Conservation (phyloP, 2,888 invertebrate genomes). For the Tachina fera region DNA sequence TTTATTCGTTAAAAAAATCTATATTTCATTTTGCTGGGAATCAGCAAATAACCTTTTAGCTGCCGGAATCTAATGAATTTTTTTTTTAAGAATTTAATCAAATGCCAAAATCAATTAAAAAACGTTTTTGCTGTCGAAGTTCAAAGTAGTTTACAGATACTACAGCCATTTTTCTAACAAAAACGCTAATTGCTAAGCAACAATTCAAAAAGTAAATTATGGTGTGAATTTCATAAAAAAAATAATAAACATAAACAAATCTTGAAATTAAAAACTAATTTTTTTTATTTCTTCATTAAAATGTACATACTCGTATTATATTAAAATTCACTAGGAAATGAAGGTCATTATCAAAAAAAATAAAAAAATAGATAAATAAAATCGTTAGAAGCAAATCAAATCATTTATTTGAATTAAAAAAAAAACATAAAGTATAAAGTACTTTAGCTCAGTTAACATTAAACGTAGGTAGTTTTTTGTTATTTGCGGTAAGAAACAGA, state of each 20-base stretch:
- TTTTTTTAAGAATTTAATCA: slow-evolving; percentile 37
- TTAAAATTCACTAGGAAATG: slow-evolving; percentile 59
- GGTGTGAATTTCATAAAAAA: slow-evolving; percentile 35
- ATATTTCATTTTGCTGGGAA: not conserved
- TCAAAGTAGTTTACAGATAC: slow-evolving; percentile 25
- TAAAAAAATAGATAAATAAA: slow-evolving; percentile 3
- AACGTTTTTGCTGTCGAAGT: slow-evolving; percentile 36
- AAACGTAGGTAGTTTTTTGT: not conserved
- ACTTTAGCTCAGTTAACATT: slow-evolving; percentile 4
- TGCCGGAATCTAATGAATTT: slow-evolving; percentile 55
- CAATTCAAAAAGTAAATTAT: slow-evolving; percentile 20
- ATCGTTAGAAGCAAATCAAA: not conserved
- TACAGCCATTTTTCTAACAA: not conserved
- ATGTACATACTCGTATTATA: not conserved
- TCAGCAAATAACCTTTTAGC: slow-evolving; percentile 33
- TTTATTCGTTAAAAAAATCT: no score
- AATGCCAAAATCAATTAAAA: slow-evolving; percentile 57
- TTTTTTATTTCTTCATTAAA: not conserved
- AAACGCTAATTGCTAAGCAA: slow-evolving; percentile 42
- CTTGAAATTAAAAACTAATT: slow-evolving; percentile 29
- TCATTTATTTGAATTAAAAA: not conserved
- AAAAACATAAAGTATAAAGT: slow-evolving; percentile 47
- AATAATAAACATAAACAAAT: not conserved
- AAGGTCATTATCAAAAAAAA: slow-evolving; percentile 60
- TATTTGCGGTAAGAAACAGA: not conserved